Conservation (phyloP, 2,113 vertebrate species). For the Apteryx owenii region DNA sequence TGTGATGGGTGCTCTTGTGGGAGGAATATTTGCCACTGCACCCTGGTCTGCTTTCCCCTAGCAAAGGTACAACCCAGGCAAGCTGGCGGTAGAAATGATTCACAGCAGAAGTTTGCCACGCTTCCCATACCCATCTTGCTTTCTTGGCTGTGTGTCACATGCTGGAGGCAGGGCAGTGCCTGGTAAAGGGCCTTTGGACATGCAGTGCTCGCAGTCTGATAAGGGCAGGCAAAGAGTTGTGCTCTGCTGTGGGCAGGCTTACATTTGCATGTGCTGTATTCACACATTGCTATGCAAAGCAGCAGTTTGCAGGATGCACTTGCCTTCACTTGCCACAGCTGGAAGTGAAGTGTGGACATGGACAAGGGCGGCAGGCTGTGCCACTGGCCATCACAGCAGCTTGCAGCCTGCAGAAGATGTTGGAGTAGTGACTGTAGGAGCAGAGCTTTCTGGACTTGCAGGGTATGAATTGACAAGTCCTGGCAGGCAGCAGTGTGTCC, state of each 20-base stretch:
- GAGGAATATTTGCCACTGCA: background rate
- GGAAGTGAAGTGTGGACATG: background rate
- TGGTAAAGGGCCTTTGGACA: too few relatives aligned
- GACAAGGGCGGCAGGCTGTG: background rate
- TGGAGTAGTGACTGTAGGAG: background rate
- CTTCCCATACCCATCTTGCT: background rate
- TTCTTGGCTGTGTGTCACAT: background rate
- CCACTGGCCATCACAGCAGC: background rate
- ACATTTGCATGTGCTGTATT: background rate
- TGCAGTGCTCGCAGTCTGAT: background rate
- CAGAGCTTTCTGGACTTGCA: background rate
- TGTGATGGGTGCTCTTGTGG: background rate
- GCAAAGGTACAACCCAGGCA: background rate
- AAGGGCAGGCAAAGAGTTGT: background rate
- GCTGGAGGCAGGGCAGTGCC: background rate
- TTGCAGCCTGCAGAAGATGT: background rate
- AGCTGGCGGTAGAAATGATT: background rate
- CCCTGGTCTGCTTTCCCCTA: background rate
- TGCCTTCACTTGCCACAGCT: background rate
- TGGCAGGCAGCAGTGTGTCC: background rate
- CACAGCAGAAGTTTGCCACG: background rate
- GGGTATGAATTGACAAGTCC: background rate
- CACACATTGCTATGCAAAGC: background rate
- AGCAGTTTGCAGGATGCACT: background rate
- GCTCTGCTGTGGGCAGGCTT: accelerated